phyloP scores from a whole-genome alignment of 2,888 invertebrate genomes.

The Atrina japonica region DNA sequence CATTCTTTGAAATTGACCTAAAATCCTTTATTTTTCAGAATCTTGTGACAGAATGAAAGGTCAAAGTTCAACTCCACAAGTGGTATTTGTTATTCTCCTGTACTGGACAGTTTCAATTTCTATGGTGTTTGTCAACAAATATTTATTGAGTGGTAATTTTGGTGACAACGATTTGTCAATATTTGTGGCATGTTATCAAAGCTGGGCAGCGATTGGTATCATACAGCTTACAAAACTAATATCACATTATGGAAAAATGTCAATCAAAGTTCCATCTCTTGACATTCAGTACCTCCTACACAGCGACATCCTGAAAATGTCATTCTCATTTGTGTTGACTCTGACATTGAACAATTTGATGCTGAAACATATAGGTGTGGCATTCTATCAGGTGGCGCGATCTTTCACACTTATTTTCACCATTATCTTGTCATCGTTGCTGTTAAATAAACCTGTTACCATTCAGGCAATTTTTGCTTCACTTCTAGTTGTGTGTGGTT shows the following conservation, averaged over 20 bases:
- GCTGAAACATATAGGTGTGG: slow-evolving; percentile 79
- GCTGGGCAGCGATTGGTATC: slow-evolving; percentile 68
- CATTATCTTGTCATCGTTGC: slow-evolving; percentile 72
- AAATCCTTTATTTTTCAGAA: background rate
- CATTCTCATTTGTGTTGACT: slow-evolving; percentile 72
- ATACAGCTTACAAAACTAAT: slow-evolving; percentile 46
- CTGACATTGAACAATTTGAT: slow-evolving; percentile 79
- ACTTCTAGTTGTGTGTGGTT: slow-evolving; percentile 74
- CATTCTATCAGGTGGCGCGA: slow-evolving; percentile 80
- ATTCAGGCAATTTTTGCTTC: slow-evolving; percentile 70
- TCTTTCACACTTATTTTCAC: slow-evolving; percentile 79
- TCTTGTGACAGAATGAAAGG: slow-evolving; percentile 15
- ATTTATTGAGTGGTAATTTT: slow-evolving; percentile 82
- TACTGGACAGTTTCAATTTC: slow-evolving; percentile 92
- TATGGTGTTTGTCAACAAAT: slow-evolving; percentile 97
- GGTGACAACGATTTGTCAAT: slow-evolving; percentile 73
- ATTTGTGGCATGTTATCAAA: slow-evolving; percentile 79
- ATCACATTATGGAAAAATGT: slow-evolving; percentile 27
- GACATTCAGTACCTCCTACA: slow-evolving; percentile 53
- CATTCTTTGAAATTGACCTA: too few species aligned
- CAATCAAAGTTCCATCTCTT: slow-evolving; percentile 52
- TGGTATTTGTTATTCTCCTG: slow-evolving; percentile 64
- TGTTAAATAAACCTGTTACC: slow-evolving; percentile 70
- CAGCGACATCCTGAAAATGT: slow-evolving; percentile 69
- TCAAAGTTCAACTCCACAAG: slow-evolving; percentile 23